A percentile compares a stretch with the other conserved stretches of the same genome.
Evolutionary conservation across 2,888 invertebrate species (phyloP).

Genomic region (Agelastica alni): DNA sequence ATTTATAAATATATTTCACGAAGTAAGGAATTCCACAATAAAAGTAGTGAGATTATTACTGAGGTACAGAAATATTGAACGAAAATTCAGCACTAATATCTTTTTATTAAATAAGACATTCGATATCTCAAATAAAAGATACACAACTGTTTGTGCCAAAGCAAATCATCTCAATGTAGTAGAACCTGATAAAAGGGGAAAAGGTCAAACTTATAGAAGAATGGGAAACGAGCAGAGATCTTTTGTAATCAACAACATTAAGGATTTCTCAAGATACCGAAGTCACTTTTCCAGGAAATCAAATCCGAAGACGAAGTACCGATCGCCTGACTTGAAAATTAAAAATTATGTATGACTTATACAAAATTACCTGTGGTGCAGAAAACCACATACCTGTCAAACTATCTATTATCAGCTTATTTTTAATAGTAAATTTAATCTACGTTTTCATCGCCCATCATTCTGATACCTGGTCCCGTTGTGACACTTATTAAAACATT

Average conservation of each 20-base stretch:
- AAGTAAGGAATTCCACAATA: too few species aligned
- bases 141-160: constrained; percentile 2
- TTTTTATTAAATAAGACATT: constrained; percentile 3
- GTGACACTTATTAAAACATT: background rate
- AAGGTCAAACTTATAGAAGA: constrained; percentile 14
- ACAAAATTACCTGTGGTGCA: too few species aligned
- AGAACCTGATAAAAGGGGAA: constrained; percentile 16
- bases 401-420: constrained; percentile 3
- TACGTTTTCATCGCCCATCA: constrained; percentile 1
- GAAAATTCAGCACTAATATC: constrained; percentile 8
- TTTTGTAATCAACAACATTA: constrained; percentile 12
- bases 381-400: constrained; percentile 6
- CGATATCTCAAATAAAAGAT: constrained; percentile 14
- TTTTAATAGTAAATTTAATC: background rate
- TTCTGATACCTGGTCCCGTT: background rate
- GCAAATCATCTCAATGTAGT: constrained; percentile 2
- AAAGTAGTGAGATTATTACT: too few species aligned
- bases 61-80: background rate
- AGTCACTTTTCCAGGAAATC: constrained; percentile 14
- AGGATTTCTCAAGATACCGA: constrained; percentile 9
- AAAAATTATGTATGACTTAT: too few species aligned
- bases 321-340: too few species aligned
- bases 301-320: constrained; percentile 9
- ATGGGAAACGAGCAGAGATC: constrained; percentile 3
- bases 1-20: too few species aligned